phyloP scores from a whole-genome alignment of 2,113 vertebrate species.

The Seriola rivoliana region DNA sequence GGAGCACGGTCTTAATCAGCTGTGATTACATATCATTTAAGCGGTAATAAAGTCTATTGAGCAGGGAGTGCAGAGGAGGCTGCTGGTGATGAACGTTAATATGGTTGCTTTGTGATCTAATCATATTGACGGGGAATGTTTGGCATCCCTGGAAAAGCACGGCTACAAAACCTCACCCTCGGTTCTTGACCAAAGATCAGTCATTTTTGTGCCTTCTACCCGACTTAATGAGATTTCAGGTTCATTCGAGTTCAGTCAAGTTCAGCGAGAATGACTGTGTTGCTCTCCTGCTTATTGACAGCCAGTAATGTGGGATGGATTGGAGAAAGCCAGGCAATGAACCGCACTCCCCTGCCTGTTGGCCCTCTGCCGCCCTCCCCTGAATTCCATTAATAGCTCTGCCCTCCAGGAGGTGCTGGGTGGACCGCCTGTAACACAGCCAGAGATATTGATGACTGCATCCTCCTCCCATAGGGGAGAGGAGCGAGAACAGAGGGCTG shows the following conservation, averaged over 20 bases:
- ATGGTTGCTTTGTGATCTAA: slow-evolving; percentile 33
- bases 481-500: slow-evolving; percentile 20
- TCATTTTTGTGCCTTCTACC: neutral
- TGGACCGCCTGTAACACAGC: slow-evolving; percentile 58
- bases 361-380: slow-evolving; percentile 55
- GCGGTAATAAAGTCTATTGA: slow-evolving; percentile 53
- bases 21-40: slow-evolving; percentile 66
- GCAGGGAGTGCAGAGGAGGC: slow-evolving; percentile 37
- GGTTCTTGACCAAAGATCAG: slow-evolving; percentile 21
- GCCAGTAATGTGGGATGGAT: slow-evolving; percentile 70
- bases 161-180: slow-evolving; percentile 4
- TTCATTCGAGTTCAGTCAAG: slow-evolving; percentile 53
- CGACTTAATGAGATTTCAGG: slow-evolving; percentile 64
- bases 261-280: slow-evolving; percentile 47
- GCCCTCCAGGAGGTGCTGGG: slow-evolving; percentile 76
- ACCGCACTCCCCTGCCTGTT: slow-evolving; percentile 52
- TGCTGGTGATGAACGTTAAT: slow-evolving; percentile 52
- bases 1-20: slow-evolving; percentile 64
- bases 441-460: slow-evolving; percentile 71
- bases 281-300: slow-evolving; percentile 67
- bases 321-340: slow-evolving; percentile 61
- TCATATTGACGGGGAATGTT: slow-evolving; percentile 33
- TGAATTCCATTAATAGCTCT: slow-evolving; percentile 76
- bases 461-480: slow-evolving; percentile 38
- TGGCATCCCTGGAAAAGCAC: neutral